phyloP scores from a whole-genome alignment of 2,888 invertebrate genomes.

The Acronicta psi region DNA sequence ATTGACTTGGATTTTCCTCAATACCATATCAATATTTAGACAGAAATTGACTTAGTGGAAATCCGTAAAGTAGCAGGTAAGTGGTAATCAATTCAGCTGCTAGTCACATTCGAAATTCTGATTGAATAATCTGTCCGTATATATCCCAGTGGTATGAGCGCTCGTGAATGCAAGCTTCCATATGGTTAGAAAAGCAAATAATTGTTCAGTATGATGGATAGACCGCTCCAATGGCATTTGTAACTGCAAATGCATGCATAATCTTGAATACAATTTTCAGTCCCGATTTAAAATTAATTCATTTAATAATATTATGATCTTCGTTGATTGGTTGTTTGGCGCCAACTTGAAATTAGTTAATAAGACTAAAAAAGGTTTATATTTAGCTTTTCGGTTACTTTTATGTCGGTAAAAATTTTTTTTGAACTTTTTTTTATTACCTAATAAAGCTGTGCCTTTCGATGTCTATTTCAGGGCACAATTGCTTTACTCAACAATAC shows the following conservation, averaged over 20 bases:
- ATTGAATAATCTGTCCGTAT: slow-evolving; percentile 49
- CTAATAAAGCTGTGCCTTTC: too few relatives aligned
- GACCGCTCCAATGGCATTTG: slow-evolving; percentile 9
- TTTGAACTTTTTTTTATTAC: too few relatives aligned
- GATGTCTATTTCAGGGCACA: too few relatives aligned
- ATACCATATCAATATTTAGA: slow-evolving; percentile 24
- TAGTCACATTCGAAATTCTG: slow-evolving; percentile 43
- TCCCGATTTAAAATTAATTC: too few relatives aligned
- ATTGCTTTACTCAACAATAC: too few relatives aligned
- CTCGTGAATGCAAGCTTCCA: slow-evolving; percentile 8
- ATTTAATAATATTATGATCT: too few relatives aligned
- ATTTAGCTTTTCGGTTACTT: too few relatives aligned
- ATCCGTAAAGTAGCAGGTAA: slow-evolving; percentile 13
- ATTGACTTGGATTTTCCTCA: slow-evolving; percentile 9
- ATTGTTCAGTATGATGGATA: slow-evolving; percentile 31
- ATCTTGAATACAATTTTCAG: neutral
- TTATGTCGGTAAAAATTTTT: too few relatives aligned
- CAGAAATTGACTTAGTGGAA: slow-evolving; percentile 3
- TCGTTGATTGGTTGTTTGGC: too few relatives aligned
- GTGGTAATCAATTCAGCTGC: slow-evolving; percentile 32
- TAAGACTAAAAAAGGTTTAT: too few relatives aligned
- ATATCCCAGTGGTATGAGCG: slow-evolving; percentile 19
- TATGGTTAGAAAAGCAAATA: slow-evolving; percentile 40
- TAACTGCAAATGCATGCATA: slow-evolving; percentile 6
- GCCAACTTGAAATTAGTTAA: too few relatives aligned